Percentiles rank a stretch among this genome's conserved stretches.
Conservation (phyloP, 2,113 vertebrate genomes). For the Podarcis cretensis region DNA sequence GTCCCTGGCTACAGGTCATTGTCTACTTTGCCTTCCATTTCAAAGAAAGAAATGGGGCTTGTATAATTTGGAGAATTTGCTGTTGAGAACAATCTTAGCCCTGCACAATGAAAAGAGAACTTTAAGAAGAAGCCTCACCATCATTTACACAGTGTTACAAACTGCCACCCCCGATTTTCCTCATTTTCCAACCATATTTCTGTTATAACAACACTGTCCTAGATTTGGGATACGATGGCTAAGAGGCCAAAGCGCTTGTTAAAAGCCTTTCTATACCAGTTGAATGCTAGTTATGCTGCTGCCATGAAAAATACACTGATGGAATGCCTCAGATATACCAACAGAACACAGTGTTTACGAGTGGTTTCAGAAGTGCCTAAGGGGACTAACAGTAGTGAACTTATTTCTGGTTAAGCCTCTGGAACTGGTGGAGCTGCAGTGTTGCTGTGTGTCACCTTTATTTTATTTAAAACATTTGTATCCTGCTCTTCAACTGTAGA, state of each 20-base stretch:
- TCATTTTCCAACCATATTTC: neutral
- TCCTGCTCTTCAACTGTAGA: no score
- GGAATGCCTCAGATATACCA: neutral
- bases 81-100: neutral
- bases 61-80: constrained; percentile 27
- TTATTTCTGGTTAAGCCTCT: neutral
- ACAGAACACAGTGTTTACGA: neutral
- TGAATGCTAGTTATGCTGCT: neutral
- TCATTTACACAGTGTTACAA: neutral
- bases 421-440: neutral
- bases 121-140: neutral
- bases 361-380: neutral
- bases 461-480: neutral
- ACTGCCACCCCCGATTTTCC: neutral
- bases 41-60: constrained; percentile 50
- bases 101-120: neutral
- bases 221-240: neutral
- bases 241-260: neutral
- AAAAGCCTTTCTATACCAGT: neutral
- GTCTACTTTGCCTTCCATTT: constrained; percentile 58
- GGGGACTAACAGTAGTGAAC: neutral
- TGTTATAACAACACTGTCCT: neutral
- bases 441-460: neutral
- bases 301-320: neutral
- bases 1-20: constrained; percentile 51